Evolutionary conservation across 2,113 vertebrate species (phyloP).

Genomic region (Bos taurus): DNA sequence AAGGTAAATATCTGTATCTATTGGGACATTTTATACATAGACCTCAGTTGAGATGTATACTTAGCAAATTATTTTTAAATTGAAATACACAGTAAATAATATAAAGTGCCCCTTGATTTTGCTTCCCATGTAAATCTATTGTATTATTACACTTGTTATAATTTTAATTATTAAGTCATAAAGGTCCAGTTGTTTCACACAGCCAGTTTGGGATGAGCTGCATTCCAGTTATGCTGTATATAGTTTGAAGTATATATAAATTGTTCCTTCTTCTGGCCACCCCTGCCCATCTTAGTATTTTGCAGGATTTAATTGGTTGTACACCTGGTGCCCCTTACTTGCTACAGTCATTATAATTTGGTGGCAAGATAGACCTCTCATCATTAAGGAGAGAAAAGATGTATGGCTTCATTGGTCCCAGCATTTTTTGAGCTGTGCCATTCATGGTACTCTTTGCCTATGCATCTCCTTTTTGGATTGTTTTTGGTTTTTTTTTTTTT

Average conservation of each 20-base stretch:
- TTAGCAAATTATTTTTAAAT: slow-evolving; percentile 77
- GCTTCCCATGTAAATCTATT: slow-evolving; percentile 72
- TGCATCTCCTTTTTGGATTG: slow-evolving; percentile 65
- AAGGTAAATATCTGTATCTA: slow-evolving; percentile 78
- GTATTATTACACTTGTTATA: slow-evolving; percentile 69
- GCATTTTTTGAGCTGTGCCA: slow-evolving; percentile 56
- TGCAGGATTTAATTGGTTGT: slow-evolving; percentile 73
- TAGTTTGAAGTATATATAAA: slow-evolving; percentile 82
- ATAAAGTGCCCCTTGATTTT: slow-evolving; percentile 69
- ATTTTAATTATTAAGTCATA: slow-evolving; percentile 68
- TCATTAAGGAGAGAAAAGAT: slow-evolving; percentile 46
- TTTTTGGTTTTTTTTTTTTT: slow-evolving; percentile 50
- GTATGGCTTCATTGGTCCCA: slow-evolving; percentile 29
- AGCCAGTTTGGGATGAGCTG: slow-evolving; percentile 76
- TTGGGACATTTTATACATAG: slow-evolving; percentile 78
- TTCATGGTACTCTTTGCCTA: slow-evolving; percentile 65
- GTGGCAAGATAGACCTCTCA: slow-evolving; percentile 56
- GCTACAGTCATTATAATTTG: slow-evolving; percentile 59
- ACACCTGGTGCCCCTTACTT: slow-evolving; percentile 76
- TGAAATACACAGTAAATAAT: slow-evolving; percentile 73
- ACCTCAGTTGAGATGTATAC: slow-evolving; percentile 73
- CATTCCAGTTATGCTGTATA: slow-evolving; percentile 85
- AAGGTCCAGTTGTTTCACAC: slow-evolving; percentile 81
- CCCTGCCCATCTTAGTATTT: slow-evolving; percentile 78
- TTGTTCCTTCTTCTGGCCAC: slow-evolving; percentile 52